These are phyloP conservation scores for Aporophyla lueneburgensis DNA, from an alignment of 2,888 invertebrate genomes.

Conservation along the genomic window DNA sequence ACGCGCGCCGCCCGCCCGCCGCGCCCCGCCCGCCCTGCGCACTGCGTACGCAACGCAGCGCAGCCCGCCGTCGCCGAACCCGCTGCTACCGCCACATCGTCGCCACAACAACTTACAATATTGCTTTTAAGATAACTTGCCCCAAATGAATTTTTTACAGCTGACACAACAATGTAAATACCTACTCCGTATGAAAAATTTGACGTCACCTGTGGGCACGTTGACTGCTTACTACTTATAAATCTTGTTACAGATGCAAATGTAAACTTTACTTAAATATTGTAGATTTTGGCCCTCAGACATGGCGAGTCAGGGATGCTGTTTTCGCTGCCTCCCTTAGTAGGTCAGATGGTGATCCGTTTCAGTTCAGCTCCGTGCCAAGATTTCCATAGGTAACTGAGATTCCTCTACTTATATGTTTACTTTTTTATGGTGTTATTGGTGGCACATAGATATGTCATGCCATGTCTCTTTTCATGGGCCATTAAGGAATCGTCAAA, in stretches of 20 bases:
- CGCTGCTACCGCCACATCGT: slow-evolving; percentile 62
- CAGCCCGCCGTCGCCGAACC: slow-evolving; percentile 56
- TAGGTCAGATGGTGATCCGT: slow-evolving; percentile 49
- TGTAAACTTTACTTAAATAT: neutral
- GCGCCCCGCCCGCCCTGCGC: slow-evolving; percentile 84
- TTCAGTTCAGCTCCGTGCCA: slow-evolving; percentile 24
- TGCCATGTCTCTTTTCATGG: neutral
- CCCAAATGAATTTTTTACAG: slow-evolving; percentile 50
- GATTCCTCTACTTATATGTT: neutral
- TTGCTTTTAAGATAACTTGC: slow-evolving; percentile 57
- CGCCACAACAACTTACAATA: slow-evolving; percentile 64
- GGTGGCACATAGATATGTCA: neutral
- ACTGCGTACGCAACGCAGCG: slow-evolving; percentile 74
- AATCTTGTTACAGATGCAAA: slow-evolving; percentile 4
- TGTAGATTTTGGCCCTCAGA: slow-evolving; percentile 2
- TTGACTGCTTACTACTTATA: neutral
- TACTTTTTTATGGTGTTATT: neutral
- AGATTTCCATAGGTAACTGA: slow-evolving; percentile 21
- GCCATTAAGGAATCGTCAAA: neutral
- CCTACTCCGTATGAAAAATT: neutral
- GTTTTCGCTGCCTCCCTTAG: slow-evolving; percentile 20
- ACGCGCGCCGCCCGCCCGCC: slow-evolving; percentile 77
- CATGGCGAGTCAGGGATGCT: slow-evolving; percentile 21
- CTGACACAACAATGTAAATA: slow-evolving; percentile 26
- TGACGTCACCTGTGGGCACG: neutral